Percentiles rank a stretch among this genome's conserved stretches.
phyloP scores from a whole-genome alignment of 2,113 vertebrate genomes.

The Natator depressus region DNA sequence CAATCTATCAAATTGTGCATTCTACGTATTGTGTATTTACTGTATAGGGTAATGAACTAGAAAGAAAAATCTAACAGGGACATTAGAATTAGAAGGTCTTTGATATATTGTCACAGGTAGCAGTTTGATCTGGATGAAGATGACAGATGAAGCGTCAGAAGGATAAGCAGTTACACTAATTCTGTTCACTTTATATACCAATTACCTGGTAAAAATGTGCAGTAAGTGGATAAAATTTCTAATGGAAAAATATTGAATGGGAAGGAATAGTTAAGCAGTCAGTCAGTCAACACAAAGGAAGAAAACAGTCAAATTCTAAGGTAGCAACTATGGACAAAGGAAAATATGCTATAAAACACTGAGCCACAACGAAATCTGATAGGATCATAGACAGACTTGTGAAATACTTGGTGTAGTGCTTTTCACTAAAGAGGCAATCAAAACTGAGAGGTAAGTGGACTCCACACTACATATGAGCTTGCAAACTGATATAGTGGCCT shows the following conservation, averaged over 20 bases:
- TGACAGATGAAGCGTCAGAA: background rate
- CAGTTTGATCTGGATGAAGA: background rate
- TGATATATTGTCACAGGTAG: background rate
- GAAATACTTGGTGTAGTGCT: constrained; percentile 28
- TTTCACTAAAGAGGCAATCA: background rate
- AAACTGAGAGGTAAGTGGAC: background rate
- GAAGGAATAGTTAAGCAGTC: background rate
- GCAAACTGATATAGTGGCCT: background rate
- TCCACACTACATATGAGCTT: background rate
- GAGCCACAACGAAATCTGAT: constrained; percentile 30
- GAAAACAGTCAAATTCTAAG: background rate
- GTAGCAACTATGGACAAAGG: background rate
- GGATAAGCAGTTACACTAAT: background rate
- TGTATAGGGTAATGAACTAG: background rate
- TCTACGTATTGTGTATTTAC: too few species aligned
- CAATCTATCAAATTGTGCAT: background rate
- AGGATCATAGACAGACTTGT: constrained; percentile 39
- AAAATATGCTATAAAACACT: constrained; percentile 35
- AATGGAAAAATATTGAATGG: background rate
- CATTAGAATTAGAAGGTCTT: background rate
- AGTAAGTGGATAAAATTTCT: background rate
- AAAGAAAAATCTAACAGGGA: background rate
- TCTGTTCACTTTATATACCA: background rate
- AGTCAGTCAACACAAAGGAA: background rate
- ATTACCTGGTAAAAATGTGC: background rate